phyloP scores from a whole-genome alignment of 2,888 invertebrate species.

The Drosophila rellima region DNA sequence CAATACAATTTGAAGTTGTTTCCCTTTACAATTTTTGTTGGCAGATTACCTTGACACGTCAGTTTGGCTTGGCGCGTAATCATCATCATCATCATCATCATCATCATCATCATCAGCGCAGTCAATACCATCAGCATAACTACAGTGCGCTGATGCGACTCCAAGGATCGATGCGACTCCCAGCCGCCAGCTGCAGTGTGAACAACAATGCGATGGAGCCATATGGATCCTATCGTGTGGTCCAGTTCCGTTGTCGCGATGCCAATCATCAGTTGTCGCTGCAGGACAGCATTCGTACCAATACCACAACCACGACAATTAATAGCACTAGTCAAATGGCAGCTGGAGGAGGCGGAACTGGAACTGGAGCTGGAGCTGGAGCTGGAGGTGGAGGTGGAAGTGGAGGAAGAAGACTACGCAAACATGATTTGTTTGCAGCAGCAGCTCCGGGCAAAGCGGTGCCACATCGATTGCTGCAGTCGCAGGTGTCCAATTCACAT shows the following conservation, averaged over 20 bases:
- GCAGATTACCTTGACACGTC: conserved; percentile 85
- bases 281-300: conserved; percentile 85
- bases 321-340: conserved; percentile 64
- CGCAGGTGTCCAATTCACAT: conserved; percentile 79
- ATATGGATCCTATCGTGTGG: conserved; percentile 83
- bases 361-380: conserved; percentile 14
- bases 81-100: conserved; percentile 78
- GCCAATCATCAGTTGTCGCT: conserved; percentile 84
- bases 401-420: conserved; percentile 58
- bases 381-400: conserved; percentile 28
- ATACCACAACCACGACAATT: conserved; percentile 80
- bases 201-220: conserved; percentile 84
- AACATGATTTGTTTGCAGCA: conserved; percentile 75
- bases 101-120: conserved; percentile 82
- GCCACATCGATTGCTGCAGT: conserved; percentile 78
- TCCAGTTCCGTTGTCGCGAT: conserved; percentile 85
- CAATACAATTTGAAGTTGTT: background rate
- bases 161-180: conserved; percentile 84
- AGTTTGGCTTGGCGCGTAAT: conserved; percentile 81
- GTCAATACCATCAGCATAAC: conserved; percentile 81
- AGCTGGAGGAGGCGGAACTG: conserved; percentile 10
- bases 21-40: no score
- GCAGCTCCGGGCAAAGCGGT: conserved; percentile 47
- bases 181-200: conserved; percentile 85
- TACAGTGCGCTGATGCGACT: conserved; percentile 84